These are phyloP conservation scores for Tyria jacobaeae DNA, from an alignment of 2,888 invertebrate species.

Conservation along the genomic window DNA sequence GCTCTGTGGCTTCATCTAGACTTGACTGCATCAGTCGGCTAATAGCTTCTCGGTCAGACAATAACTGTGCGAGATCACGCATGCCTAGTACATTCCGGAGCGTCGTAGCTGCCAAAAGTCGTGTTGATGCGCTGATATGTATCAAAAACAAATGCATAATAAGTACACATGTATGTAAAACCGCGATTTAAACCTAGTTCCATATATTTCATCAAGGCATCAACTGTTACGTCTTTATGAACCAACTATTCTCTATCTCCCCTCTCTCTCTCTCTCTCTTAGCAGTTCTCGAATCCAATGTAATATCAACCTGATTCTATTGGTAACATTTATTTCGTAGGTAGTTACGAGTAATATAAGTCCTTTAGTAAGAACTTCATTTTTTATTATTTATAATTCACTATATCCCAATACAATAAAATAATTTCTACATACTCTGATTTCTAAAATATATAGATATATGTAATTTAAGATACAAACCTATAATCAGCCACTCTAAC, in stretches of 20 bases:
- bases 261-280: no score
- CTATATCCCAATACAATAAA: background rate
- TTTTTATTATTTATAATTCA: no score
- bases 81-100: constrained; percentile 97
- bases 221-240: no score
- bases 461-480: constrained; percentile 79
- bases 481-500: constrained; percentile 92
- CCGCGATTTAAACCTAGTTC: no score
- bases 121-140: constrained; percentile 90
- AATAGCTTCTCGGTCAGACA: constrained; percentile 96
- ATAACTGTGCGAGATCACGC: constrained; percentile 95
- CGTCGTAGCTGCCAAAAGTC: constrained; percentile 94
- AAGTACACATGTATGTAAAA: background rate
- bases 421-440: background rate
- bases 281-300: no score
- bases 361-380: no score
- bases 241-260: no score
- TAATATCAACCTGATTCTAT: no score
- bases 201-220: no score
- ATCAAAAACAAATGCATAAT: background rate
- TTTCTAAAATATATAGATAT: background rate
- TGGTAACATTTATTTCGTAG: background rate
- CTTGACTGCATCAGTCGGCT: constrained; percentile 96
- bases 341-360: background rate
- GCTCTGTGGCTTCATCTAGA: constrained; percentile 95